These are phyloP conservation scores for Drosophila equinoxialis DNA, from an alignment of 1,140 invertebrate genomes.

Conservation along the genomic window DNA sequence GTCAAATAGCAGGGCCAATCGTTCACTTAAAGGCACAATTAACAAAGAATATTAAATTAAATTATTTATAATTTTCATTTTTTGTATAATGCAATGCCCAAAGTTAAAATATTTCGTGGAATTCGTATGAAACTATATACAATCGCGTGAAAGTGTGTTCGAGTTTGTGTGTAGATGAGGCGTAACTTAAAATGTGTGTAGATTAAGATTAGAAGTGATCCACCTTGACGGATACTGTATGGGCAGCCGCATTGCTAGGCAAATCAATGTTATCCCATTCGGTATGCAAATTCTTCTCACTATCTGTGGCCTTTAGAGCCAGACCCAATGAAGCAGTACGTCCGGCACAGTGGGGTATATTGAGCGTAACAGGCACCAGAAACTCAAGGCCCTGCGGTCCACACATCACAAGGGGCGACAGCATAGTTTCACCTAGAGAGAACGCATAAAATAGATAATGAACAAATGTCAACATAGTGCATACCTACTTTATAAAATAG, in stretches of 20 bases:
- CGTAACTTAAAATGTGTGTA: conserved; percentile 32
- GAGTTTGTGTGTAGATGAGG: conserved; percentile 17
- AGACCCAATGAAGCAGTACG: conserved; percentile 88
- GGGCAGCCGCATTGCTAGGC: conserved; percentile 90
- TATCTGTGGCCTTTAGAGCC: conserved; percentile 92
- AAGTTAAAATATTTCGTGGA: conserved; percentile 43
- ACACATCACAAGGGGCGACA: conserved; percentile 97
- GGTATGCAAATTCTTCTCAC: conserved; percentile 87
- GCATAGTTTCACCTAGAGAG: conserved; percentile 92
- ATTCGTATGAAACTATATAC: conserved; percentile 67
- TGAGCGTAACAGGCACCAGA: conserved; percentile 92
- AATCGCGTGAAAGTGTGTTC: conserved; percentile 41
- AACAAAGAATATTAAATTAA: conserved; percentile 73
- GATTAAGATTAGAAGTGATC: conserved; percentile 89
- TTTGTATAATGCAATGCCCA: conserved; percentile 58
- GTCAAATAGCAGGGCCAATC: conserved; percentile 61
- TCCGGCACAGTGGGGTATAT: conserved; percentile 90
- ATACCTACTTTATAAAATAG: neutral
- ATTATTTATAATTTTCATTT: conserved; percentile 35
- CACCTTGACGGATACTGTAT: conserved; percentile 93
- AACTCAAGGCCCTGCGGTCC: conserved; percentile 96
- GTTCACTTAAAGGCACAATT: conserved; percentile 77
- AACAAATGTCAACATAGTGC: neutral
- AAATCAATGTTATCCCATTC: conserved; percentile 90
- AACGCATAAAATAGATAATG: neutral